These are phyloP conservation scores for Papilio demoleus DNA, from an alignment of 2,888 invertebrate species.

Conservation along the genomic window DNA sequence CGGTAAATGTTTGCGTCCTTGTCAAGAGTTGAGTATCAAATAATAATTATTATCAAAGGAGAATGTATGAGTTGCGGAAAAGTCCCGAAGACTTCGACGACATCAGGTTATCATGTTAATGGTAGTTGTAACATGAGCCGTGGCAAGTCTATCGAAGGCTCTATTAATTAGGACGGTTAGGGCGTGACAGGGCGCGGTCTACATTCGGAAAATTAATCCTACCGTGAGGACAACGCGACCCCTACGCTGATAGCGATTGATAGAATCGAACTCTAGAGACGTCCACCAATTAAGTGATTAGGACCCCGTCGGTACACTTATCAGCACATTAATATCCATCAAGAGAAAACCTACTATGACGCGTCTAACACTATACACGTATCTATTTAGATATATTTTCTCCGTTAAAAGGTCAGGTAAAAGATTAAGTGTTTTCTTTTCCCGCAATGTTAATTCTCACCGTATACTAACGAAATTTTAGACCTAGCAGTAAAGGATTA, in stretches of 20 bases:
- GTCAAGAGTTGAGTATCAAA: slow-evolving; percentile 58
- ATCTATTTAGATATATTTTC: neutral
- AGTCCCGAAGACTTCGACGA: slow-evolving; percentile 46
- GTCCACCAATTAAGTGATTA: slow-evolving; percentile 74
- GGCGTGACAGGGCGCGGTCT: slow-evolving; percentile 78
- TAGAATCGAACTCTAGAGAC: slow-evolving; percentile 66
- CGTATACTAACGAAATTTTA: too few species aligned
- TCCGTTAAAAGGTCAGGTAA: too few species aligned
- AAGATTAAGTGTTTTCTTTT: too few species aligned
- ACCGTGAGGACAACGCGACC: slow-evolving; percentile 66
- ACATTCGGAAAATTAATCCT: slow-evolving; percentile 80
- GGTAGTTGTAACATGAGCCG: slow-evolving; percentile 69
- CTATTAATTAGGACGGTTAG: slow-evolving; percentile 75
- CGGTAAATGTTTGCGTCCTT: slow-evolving; percentile 57
- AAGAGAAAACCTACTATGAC: slow-evolving; percentile 60
- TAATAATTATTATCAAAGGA: slow-evolving; percentile 58
- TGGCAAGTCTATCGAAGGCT: slow-evolving; percentile 69
- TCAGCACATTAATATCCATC: slow-evolving; percentile 64
- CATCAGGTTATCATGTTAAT: slow-evolving; percentile 65
- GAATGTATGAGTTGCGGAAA: slow-evolving; percentile 59
- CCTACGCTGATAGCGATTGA: slow-evolving; percentile 67
- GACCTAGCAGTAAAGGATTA: neutral
- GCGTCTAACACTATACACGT: slow-evolving; percentile 43
- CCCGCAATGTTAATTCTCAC: too few species aligned
- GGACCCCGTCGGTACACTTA: slow-evolving; percentile 66